These are phyloP conservation scores for Gymnocheta viridis DNA, from an alignment of 2,888 invertebrate genomes.

Conservation along the genomic window DNA sequence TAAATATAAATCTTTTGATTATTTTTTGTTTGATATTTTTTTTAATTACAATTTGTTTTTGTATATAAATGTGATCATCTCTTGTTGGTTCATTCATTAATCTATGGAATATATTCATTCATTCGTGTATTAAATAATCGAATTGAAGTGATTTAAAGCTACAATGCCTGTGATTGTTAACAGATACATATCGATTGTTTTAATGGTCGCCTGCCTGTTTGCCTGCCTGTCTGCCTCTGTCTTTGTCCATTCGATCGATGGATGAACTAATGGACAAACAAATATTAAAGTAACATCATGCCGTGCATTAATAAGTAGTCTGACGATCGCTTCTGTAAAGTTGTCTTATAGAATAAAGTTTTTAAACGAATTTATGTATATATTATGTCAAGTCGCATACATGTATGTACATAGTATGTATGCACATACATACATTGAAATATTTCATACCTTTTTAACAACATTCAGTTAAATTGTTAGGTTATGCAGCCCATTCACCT, in stretches of 20 bases:
- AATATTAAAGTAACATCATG: conserved; percentile 40
- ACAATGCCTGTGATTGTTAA: conserved; percentile 2
- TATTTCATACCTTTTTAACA: no score
- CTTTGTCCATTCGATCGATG: not conserved
- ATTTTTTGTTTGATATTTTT: conserved; percentile 18
- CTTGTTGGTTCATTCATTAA: conserved; percentile 32
- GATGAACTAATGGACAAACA: conserved; percentile 8
- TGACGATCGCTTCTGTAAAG: conserved; percentile 15
- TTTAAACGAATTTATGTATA: not conserved
- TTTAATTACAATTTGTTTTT: conserved; percentile 2
- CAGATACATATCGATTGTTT: conserved; percentile 28
- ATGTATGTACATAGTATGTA: no score
- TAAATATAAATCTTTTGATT: conserved; percentile 59
- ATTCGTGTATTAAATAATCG: conserved; percentile 8
- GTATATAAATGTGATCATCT: conserved; percentile 19
- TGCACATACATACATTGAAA: not conserved
- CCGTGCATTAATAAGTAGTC: conserved; percentile 48
- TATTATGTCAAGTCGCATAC: no score
- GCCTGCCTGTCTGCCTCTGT: conserved; percentile 6
- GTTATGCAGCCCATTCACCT: no score
- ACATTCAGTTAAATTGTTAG: no score
- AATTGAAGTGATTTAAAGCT: conserved; percentile 37
- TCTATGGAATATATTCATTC: conserved; percentile 13
- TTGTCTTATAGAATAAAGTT: conserved; percentile 36
- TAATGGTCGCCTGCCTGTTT: conserved; percentile 36